phyloP scores from a whole-genome alignment of 2,888 invertebrate genomes.

The Chelonus formosanus region DNA sequence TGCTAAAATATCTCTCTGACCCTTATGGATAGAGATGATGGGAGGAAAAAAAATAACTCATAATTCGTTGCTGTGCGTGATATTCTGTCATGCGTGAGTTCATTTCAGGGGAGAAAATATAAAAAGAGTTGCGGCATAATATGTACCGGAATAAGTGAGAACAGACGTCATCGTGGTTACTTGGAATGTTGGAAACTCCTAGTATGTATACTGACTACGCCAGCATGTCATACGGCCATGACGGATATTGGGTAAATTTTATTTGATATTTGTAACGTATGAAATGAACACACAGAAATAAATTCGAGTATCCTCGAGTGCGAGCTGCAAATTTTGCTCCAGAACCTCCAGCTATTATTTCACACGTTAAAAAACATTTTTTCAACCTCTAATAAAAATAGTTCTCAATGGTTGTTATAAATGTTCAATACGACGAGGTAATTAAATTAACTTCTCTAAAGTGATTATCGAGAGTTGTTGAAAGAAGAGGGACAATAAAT shows the following conservation, averaged over 20 bases:
- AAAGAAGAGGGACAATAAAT: constrained; percentile 2
- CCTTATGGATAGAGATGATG: neutral
- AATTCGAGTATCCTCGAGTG: no score
- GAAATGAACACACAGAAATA: constrained; percentile 38
- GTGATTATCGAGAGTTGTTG: neutral
- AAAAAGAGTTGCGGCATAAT: constrained; percentile 27
- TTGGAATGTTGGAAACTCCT: neutral
- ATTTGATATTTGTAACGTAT: constrained; percentile 48
- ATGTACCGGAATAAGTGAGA: constrained; percentile 20
- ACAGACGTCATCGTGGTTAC: constrained; percentile 33
- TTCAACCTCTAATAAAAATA: no score
- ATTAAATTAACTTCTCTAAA: no score
- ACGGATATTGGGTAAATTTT: constrained; percentile 44
- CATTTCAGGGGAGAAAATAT: constrained; percentile 18
- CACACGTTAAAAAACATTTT: no score
- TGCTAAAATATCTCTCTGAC: constrained; percentile 31
- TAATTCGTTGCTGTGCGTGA: constrained; percentile 10
- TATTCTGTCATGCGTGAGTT: constrained; percentile 29
- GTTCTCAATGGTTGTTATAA: no score
- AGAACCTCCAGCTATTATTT: no score
- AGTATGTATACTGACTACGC: neutral
- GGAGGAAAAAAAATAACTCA: constrained; percentile 3
- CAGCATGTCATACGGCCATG: constrained; percentile 19
- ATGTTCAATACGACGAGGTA: no score
- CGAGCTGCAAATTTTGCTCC: no score